A percentile compares a stretch with the other conserved stretches of the same genome.
Conservation (phyloP, 1,140 invertebrate genomes). For the Doryteuthis pealeii region DNA sequence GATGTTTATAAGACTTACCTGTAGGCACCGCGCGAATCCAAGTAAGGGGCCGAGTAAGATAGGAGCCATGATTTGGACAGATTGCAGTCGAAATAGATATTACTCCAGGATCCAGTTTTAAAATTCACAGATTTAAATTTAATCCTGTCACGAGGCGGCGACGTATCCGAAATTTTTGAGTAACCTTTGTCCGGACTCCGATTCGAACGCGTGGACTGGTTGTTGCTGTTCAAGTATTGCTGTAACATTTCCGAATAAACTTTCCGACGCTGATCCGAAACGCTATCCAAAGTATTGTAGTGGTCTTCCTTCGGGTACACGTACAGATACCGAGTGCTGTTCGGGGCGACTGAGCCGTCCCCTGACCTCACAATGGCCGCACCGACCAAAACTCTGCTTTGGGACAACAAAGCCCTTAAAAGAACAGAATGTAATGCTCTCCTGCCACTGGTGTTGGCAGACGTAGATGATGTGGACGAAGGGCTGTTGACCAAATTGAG, state of each 20-base stretch:
- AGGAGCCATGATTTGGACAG: conserved; percentile 5
- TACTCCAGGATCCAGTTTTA: background rate
- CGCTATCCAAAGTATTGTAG: background rate
- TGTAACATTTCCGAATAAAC: background rate
- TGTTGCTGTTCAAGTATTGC: conserved; percentile 1
- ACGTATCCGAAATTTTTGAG: background rate
- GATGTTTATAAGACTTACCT: background rate
- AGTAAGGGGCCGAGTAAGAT: background rate
- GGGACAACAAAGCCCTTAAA: background rate
- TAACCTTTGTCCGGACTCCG: background rate
- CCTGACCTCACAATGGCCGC: background rate
- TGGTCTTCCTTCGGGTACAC: background rate
- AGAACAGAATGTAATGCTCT: background rate
- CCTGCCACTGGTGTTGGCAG: background rate
- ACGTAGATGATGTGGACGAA: background rate
- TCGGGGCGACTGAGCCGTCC: background rate
- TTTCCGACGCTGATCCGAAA: conserved; percentile 1
- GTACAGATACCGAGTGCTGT: background rate
- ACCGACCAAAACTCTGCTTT: background rate
- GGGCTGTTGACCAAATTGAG: background rate
- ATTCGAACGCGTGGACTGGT: background rate
- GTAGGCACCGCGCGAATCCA: background rate
- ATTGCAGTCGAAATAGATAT: conserved; percentile 1
- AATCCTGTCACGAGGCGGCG: background rate
- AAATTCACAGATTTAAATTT: conserved; percentile 1